Evolutionary conservation across 2,797 vertebrate genomes (phyloP).

Genomic region (Sarcophilus harrisii): DNA sequence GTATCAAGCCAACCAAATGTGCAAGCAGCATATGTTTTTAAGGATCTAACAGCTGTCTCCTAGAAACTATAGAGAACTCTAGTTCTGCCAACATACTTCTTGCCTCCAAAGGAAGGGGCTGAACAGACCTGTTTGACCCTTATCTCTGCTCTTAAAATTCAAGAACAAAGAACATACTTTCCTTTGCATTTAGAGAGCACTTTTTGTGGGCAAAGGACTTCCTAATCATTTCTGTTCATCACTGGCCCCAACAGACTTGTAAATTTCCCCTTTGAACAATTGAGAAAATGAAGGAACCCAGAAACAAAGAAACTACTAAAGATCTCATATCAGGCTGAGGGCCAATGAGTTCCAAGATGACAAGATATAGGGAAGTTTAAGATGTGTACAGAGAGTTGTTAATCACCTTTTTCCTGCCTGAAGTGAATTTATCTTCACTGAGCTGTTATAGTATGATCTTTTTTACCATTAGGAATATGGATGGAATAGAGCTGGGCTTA

Average conservation of each 20-base stretch:
- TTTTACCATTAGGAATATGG: not conserved
- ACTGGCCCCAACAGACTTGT: not conserved
- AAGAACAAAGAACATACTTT: slow-evolving; percentile 27
- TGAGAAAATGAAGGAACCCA: not conserved
- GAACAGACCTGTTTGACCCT: slow-evolving; percentile 38
- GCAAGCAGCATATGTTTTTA: slow-evolving; percentile 72
- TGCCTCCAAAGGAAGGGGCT: slow-evolving; percentile 66
- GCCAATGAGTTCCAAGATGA: not conserved
- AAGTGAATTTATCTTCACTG: not conserved
- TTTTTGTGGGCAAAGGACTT: slow-evolving; percentile 43
- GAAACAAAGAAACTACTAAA: not conserved
- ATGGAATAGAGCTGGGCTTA: not conserved
- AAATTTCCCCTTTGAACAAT: slow-evolving; percentile 43
- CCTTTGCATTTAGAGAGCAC: slow-evolving; percentile 15
- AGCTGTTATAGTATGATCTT: not conserved
- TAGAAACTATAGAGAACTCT: slow-evolving; percentile 58
- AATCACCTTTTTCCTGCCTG: not conserved
- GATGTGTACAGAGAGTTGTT: slow-evolving; percentile 9
- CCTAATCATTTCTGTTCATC: not conserved
- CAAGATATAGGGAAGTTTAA: not conserved
- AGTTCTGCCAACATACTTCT: slow-evolving; percentile 62
- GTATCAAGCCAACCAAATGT: slow-evolving; percentile 61
- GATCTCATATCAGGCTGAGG: not conserved
- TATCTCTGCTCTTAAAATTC: slow-evolving; percentile 50
- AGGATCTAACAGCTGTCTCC: slow-evolving; percentile 70